These are phyloP conservation scores for Polymixis flavicincta DNA, from an alignment of 2,888 invertebrate species.

Conservation along the genomic window DNA sequence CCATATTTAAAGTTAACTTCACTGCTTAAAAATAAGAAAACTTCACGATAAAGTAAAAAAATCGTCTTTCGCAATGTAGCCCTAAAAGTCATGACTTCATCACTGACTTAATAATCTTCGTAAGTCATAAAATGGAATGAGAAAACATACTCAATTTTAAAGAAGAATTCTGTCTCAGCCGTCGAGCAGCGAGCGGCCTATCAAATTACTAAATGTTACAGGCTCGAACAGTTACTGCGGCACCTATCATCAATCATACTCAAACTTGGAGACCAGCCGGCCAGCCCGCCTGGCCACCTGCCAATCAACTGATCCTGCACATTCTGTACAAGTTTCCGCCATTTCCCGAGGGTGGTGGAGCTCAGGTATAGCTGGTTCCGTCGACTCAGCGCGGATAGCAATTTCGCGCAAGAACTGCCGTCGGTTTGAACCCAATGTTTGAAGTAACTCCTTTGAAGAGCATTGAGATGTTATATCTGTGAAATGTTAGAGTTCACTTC, in stretches of 20 bases:
- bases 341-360: constrained; percentile 37
- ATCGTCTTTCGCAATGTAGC: neutral
- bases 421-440: constrained; percentile 70
- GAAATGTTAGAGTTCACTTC: constrained; percentile 44
- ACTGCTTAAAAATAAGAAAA: neutral
- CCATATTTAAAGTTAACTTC: neutral
- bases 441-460: constrained; percentile 66
- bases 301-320: constrained; percentile 51
- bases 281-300: constrained; percentile 63
- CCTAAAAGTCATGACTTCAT: constrained; percentile 34
- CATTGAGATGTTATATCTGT: constrained; percentile 61
- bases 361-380: constrained; percentile 65
- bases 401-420: constrained; percentile 75
- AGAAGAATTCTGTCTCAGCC: constrained; percentile 34
- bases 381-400: constrained; percentile 73
- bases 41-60: neutral
- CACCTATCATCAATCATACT: constrained; percentile 76
- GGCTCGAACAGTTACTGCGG: constrained; percentile 51
- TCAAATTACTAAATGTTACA: constrained; percentile 65
- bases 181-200: constrained; percentile 40
- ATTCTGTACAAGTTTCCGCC: neutral
- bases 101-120: constrained; percentile 40
- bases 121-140: constrained; percentile 51
- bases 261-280: constrained; percentile 59
- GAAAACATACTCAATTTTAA: constrained; percentile 44